Percentiles rank a stretch among this genome's conserved stretches.
Conservation (phyloP, 2,797 vertebrate species). For the Hapalemur alaotrensis region DNA sequence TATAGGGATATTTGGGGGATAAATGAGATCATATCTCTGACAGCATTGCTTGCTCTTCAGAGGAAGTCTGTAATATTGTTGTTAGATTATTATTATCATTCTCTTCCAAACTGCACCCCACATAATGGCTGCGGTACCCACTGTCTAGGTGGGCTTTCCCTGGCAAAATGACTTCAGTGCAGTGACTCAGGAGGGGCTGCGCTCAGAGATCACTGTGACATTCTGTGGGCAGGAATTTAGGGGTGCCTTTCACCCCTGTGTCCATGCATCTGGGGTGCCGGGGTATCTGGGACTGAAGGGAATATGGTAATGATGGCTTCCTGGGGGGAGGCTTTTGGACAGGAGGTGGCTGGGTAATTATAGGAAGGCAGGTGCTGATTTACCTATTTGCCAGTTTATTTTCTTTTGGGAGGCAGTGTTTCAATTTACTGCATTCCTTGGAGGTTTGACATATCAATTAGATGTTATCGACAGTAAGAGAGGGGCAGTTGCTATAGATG, state of each 20-base stretch:
- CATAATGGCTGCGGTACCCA: not conserved
- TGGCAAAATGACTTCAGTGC: not conserved
- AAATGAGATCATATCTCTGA: not conserved
- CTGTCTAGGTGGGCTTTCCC: not conserved
- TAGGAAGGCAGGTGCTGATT: slow-evolving; percentile 70
- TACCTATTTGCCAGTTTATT: slow-evolving; percentile 80
- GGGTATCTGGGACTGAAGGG: not conserved
- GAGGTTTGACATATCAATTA: slow-evolving; percentile 85
- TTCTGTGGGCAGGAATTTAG: not conserved
- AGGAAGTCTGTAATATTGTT: not conserved
- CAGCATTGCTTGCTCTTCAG: not conserved
- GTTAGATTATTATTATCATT: not conserved
- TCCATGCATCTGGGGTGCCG: not conserved
- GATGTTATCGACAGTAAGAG: slow-evolving; percentile 85
- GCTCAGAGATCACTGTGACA: not conserved
- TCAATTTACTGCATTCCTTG: slow-evolving; percentile 83
- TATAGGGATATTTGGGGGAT: slow-evolving; percentile 2
- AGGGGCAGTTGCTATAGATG: slow-evolving; percentile 83
- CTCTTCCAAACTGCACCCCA: not conserved
- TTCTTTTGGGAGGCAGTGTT: slow-evolving; percentile 78
- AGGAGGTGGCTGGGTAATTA: slow-evolving; percentile 27
- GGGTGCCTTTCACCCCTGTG: not conserved
- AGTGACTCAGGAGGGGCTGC: not conserved
- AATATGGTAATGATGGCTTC: not conserved
- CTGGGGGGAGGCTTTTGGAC: not conserved